These are phyloP conservation scores for Nothobranchius furzeri DNA, from an alignment of 2,113 vertebrate species.

Conservation along the genomic window DNA sequence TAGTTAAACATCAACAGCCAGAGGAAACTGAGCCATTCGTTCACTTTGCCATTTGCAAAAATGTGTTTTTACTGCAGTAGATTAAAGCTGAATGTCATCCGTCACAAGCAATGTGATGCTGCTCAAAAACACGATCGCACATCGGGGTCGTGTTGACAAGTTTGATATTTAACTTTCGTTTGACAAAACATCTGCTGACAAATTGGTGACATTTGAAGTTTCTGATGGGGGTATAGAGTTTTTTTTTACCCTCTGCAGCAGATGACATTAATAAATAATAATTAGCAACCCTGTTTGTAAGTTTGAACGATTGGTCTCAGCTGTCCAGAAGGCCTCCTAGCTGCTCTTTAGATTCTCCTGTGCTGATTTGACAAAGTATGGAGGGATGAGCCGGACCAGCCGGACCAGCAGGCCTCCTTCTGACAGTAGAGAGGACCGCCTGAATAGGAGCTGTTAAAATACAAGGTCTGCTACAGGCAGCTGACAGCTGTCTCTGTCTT, in stretches of 20 bases:
- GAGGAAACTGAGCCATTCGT: too few species aligned
- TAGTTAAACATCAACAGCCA: too few species aligned
- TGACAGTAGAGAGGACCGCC: slow-evolving; percentile 48
- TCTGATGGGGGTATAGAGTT: not conserved
- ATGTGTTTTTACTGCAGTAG: too few species aligned
- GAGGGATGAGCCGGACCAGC: slow-evolving; percentile 33
- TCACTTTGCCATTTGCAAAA: too few species aligned
- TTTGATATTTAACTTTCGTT: not conserved
- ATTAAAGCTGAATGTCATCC: not conserved
- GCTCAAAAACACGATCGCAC: not conserved
- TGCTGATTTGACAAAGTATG: slow-evolving; percentile 34
- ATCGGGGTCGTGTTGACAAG: not conserved
- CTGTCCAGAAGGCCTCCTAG: slow-evolving; percentile 39
- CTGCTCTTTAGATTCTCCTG: slow-evolving; percentile 31
- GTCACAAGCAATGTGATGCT: not conserved
- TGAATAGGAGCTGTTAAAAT: slow-evolving; percentile 64
- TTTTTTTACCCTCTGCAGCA: not conserved
- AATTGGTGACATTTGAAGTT: not conserved
- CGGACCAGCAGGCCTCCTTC: slow-evolving; percentile 52
- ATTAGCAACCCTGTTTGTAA: not conserved
- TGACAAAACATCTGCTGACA: not conserved
- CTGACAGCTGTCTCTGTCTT: slow-evolving; percentile 73
- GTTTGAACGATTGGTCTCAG: slow-evolving; percentile 51
- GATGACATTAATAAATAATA: not conserved
- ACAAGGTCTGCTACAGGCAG: slow-evolving; percentile 57